These are phyloP conservation scores for Benthosema pterotum DNA, from an alignment of 2,797 vertebrate genomes.

Conservation along the genomic window DNA sequence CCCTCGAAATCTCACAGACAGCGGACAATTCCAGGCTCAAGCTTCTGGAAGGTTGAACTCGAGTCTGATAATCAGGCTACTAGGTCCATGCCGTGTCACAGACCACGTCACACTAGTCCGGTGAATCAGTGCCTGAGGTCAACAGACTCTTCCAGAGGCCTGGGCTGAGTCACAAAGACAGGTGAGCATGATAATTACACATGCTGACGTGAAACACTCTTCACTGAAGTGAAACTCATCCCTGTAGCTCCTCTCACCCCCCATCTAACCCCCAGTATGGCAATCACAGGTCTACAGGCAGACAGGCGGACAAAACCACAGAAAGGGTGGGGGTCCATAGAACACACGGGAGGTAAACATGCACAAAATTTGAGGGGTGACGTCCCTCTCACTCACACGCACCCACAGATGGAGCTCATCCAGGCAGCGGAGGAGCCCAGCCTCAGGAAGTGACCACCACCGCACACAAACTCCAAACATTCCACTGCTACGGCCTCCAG, in stretches of 20 bases:
- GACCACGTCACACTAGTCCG: constrained; percentile 3
- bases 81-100: neutral
- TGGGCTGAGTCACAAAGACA: constrained; percentile 19
- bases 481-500: constrained; percentile 56
- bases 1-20: no score
- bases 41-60: no score
- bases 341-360: neutral
- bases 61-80: no score
- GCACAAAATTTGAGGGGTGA: neutral
- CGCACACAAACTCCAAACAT: constrained; percentile 69
- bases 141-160: constrained; percentile 5
- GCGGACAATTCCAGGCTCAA: no score
- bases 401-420: constrained; percentile 25
- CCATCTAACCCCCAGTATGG: constrained; percentile 4
- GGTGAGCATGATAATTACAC: constrained; percentile 8
- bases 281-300: no score
- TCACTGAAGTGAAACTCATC: no score
- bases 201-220: constrained; percentile 12
- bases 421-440: constrained; percentile 35
- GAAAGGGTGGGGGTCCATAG: constrained; percentile 5
- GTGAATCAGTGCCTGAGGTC: constrained; percentile 12
- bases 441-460: constrained; percentile 55
- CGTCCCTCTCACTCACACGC: constrained; percentile 13
- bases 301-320: constrained; percentile 26
- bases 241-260: constrained; percentile 9